Percentiles rank a stretch among this genome's conserved stretches.
Conservation (phyloP, 2,113 vertebrate species). For the Sebastes fasciatus region DNA sequence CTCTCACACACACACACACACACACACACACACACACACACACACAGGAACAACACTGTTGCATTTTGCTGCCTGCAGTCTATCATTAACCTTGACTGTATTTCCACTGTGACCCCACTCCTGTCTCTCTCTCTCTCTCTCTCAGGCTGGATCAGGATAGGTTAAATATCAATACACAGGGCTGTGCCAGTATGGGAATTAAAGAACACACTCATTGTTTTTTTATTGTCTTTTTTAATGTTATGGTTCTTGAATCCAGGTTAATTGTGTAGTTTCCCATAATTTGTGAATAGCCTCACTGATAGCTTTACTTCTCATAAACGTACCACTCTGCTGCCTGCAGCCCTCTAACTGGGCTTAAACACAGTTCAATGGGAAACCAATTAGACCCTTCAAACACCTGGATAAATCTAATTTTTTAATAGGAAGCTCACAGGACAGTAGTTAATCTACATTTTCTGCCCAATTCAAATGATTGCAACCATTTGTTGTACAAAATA, state of each 20-base stretch:
- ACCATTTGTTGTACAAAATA: neutral
- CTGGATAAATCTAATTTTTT: constrained; percentile 9
- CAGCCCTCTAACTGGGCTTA: neutral
- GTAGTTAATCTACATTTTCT: neutral
- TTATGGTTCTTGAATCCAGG: neutral
- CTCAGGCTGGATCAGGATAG: constrained; percentile 47
- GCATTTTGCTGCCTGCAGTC: constrained; percentile 70
- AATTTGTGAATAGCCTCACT: neutral
- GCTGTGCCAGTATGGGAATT: constrained; percentile 13
- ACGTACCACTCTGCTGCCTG: neutral
- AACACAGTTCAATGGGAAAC: neutral
- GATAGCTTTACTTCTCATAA: neutral
- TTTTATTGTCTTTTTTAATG: neutral
- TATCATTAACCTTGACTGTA: constrained; percentile 79
- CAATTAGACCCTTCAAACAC: neutral
- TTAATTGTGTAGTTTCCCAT: neutral
- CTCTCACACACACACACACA: constrained; percentile 18
- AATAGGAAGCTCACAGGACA: neutral
- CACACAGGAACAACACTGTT: constrained; percentile 18
- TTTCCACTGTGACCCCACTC: constrained; percentile 70
- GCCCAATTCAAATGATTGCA: neutral
- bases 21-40: constrained; percentile 37
- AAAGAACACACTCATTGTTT: neutral
- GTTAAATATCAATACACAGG: constrained; percentile 51
- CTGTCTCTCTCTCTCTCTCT: constrained; percentile 33